Percentiles rank a stretch among this genome's conserved stretches.
Conservation (phyloP, 2,797 vertebrate species). For the Myotis findleyi region DNA sequence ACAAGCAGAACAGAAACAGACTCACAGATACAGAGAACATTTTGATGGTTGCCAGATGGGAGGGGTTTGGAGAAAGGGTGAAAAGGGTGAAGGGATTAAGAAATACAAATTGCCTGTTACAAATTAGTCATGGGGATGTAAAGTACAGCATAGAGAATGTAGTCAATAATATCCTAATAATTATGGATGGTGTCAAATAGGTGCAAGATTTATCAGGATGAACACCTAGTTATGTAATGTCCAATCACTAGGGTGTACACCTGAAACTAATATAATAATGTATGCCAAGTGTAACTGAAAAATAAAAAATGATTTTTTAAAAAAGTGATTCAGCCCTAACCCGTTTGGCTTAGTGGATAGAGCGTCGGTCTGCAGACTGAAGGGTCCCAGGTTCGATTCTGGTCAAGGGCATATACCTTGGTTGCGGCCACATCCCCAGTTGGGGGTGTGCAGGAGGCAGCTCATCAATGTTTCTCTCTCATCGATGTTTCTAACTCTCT, state of each 20-base stretch:
- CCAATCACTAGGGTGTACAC: background rate
- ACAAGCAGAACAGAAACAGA: background rate
- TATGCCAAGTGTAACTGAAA: background rate
- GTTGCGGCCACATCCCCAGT: no score
- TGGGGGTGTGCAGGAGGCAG: no score
- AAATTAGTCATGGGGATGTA: background rate
- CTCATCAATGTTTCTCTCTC: no score
- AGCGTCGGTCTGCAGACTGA: no score
- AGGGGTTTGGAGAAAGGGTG: background rate
- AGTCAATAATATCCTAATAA: background rate
- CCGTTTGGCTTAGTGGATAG: no score
- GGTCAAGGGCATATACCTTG: no score
- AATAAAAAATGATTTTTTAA: background rate
- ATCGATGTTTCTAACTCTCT: no score
- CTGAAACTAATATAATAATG: background rate
- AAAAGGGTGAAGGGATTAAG: background rate
- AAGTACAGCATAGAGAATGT: background rate
- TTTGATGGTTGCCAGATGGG: background rate
- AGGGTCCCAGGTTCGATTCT: no score
- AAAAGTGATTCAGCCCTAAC: background rate
- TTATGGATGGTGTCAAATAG: background rate
- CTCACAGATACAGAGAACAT: background rate
- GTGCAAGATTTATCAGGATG: background rate
- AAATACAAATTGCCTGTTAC: background rate
- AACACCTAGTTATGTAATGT: background rate